Evolutionary conservation across 2,888 invertebrate genomes (phyloP).

Genomic region (Helicoverpa assulta): DNA sequence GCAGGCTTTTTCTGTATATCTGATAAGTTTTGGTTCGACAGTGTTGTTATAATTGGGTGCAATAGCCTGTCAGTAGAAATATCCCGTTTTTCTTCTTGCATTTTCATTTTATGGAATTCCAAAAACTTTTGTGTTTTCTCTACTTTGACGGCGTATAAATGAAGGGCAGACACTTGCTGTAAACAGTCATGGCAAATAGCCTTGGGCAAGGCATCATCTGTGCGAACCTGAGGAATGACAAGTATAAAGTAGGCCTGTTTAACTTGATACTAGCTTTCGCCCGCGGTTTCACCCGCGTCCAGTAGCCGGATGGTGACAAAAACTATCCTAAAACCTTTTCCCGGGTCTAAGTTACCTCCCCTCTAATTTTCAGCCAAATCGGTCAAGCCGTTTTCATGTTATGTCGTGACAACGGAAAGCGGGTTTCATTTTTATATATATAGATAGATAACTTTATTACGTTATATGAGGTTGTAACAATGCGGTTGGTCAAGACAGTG

Average conservation of each 20-base stretch:
- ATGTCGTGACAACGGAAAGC: no score
- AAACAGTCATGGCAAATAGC: slow-evolving; percentile 88
- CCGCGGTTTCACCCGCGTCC: no score
- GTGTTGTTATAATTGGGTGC: slow-evolving; percentile 69
- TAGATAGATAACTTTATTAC: no score
- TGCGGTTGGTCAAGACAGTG: no score
- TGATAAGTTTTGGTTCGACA: slow-evolving; percentile 69
- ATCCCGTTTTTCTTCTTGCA: slow-evolving; percentile 71
- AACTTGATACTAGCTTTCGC: no score
- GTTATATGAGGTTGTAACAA: no score
- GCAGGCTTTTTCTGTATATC: slow-evolving; percentile 60
- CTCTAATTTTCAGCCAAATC: no score
- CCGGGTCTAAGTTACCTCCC: no score
- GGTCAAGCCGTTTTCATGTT: no score
- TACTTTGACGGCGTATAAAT: slow-evolving; percentile 84
- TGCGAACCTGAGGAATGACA: slow-evolving; percentile 74
- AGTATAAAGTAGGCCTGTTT: background rate
- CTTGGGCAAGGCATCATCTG: slow-evolving; percentile 85
- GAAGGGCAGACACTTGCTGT: slow-evolving; percentile 81
- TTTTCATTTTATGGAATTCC: slow-evolving; percentile 82
- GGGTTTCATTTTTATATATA: no score
- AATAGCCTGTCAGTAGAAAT: slow-evolving; percentile 62
- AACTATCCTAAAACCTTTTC: no score
- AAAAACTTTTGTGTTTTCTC: slow-evolving; percentile 87
- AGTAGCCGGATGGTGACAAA: no score